Evolutionary conservation across 2,797 vertebrate species (phyloP).

Genomic region (Helarctos malayanus): DNA sequence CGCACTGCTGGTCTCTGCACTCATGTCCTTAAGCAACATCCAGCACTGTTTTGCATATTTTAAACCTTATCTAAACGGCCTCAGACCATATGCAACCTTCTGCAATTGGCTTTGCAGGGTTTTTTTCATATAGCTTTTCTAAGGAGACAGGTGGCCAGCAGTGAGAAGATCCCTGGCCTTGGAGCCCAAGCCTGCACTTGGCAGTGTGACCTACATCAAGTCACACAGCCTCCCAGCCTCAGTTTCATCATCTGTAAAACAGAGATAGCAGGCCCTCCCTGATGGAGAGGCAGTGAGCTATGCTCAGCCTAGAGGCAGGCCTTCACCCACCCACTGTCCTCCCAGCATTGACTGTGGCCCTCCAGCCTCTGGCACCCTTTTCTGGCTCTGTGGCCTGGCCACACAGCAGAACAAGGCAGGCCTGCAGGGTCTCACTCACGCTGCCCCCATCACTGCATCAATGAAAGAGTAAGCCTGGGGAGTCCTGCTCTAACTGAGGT

Average conservation of each 20-base stretch:
- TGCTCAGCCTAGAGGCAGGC: not conserved
- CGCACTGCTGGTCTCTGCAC: rapidly evolving
- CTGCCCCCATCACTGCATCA: not conserved
- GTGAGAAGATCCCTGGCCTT: not conserved
- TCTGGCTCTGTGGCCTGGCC: not conserved
- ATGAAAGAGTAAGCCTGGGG: not conserved
- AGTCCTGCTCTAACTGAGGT: not conserved
- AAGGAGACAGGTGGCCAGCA: not conserved
- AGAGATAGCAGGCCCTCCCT: not conserved
- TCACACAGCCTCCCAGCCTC: not conserved
- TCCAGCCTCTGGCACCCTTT: not conserved
- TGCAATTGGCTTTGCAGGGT: not conserved
- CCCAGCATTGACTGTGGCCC: not conserved
- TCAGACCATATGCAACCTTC: not conserved
- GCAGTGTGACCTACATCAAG: not conserved
- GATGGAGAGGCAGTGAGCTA: not conserved
- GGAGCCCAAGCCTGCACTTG: not conserved
- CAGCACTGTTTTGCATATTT: rapidly evolving
- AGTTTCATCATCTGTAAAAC: not conserved
- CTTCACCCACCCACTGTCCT: not conserved
- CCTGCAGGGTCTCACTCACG: not conserved
- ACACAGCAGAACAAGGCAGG: no score
- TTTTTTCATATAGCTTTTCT: not conserved
- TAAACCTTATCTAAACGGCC: not conserved
- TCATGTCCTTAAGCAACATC: not conserved